phyloP scores from a whole-genome alignment of 2,797 vertebrate species.

The Oceanodroma leucorhoa region DNA sequence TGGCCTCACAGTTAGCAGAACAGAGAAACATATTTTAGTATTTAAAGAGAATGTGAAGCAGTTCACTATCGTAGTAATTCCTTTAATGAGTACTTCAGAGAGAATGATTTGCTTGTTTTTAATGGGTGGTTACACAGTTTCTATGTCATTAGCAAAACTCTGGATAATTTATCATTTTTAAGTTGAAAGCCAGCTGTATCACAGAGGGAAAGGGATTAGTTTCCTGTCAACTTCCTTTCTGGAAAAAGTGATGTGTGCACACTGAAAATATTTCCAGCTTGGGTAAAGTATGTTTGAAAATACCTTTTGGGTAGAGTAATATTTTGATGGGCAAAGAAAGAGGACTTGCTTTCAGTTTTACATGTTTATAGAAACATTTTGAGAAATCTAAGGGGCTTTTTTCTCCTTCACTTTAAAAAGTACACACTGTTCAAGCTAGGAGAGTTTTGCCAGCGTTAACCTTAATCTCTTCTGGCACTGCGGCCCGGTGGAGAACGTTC shows the following conservation, averaged over 20 bases:
- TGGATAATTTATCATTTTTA: neutral
- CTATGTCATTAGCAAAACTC: neutral
- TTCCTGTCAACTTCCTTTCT: conserved; percentile 53
- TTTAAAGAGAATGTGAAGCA: neutral
- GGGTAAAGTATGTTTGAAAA: conserved; percentile 15
- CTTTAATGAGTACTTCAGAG: neutral
- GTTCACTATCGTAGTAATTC: neutral
- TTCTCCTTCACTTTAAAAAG: neutral
- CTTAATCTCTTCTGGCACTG: conserved; percentile 2
- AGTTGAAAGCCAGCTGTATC: conserved; percentile 25
- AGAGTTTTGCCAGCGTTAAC: neutral
- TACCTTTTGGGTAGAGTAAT: neutral
- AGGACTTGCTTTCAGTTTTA: conserved; percentile 38
- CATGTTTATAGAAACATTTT: conserved; percentile 1
- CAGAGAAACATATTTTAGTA: neutral
- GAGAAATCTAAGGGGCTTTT: neutral
- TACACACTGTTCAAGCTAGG: neutral
- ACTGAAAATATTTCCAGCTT: conserved; percentile 10
- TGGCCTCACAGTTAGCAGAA: neutral
- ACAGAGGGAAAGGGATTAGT: neutral
- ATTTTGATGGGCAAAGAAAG: conserved; percentile 34
- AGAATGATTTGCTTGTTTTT: neutral
- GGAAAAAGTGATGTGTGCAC: conserved; percentile 11
- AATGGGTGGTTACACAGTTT: neutral
- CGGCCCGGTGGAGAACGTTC: neutral